A percentile compares a stretch with the other conserved stretches of the same genome.
Evolutionary conservation across 2,797 vertebrate species (phyloP).

Genomic region (Coregonus ussuriensis): DNA sequence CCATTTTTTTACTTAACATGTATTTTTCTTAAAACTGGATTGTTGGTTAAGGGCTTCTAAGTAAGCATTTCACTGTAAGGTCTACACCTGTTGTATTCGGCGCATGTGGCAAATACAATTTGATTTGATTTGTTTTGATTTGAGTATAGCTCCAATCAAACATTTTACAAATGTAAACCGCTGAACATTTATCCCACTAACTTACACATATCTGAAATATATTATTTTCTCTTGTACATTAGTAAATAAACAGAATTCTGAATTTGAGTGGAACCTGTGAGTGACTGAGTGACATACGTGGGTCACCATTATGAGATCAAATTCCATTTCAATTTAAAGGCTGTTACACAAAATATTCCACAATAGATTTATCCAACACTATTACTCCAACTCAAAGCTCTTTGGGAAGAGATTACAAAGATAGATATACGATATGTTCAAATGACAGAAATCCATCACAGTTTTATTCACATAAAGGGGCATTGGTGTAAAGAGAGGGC

Average conservation of each 20-base stretch:
- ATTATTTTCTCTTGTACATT: not conserved
- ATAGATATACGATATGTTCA: not conserved
- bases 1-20: no score
- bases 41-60: no score
- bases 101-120: no score
- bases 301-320: not conserved
- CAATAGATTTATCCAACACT: constrained; percentile 1
- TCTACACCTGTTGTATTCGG: no score
- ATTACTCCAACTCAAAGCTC: not conserved
- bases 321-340: not conserved
- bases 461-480: constrained; percentile 3
- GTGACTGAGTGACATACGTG: not conserved
- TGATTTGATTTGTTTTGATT: no score
- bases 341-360: not conserved
- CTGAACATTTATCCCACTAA: not conserved
- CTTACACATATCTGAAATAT: not conserved
- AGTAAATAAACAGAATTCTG: not conserved
- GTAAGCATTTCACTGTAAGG: no score
- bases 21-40: no score
- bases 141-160: no score
- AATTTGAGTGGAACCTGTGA: not conserved
- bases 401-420: constrained; percentile 1
- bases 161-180: no score
- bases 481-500: not conserved
- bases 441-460: not conserved